Evolutionary conservation across 2,888 invertebrate species (phyloP).

Genomic region (Meteorus colon): DNA sequence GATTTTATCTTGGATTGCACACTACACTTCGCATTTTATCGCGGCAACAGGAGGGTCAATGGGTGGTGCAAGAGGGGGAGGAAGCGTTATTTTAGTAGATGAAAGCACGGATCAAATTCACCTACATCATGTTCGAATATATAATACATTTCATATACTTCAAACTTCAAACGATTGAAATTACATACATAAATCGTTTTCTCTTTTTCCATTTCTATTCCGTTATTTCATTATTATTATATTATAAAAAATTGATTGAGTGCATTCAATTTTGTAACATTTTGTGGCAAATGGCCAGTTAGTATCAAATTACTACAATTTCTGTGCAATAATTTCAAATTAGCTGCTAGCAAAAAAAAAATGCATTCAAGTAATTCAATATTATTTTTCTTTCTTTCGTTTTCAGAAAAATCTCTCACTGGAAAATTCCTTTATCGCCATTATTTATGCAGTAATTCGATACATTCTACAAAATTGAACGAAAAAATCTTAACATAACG

Average conservation of each 20-base stretch:
- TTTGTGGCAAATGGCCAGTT: neutral
- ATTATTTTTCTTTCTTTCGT: neutral
- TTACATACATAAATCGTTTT: neutral
- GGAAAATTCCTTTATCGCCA: neutral
- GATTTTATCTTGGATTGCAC: constrained; percentile 43
- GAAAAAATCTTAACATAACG: neutral
- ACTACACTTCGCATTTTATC: constrained; percentile 30
- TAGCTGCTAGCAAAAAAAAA: constrained; percentile 1
- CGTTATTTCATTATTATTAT: neutral
- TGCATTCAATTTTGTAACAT: constrained; percentile 6
- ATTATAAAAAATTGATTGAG: constrained; percentile 11
- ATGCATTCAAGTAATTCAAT: neutral
- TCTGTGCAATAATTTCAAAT: constrained; percentile 23
- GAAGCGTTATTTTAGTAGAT: constrained; percentile 33
- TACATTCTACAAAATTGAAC: neutral
- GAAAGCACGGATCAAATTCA: constrained; percentile 40
- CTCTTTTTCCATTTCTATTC: neutral
- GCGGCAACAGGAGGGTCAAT: neutral
- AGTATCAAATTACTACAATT: constrained; percentile 18
- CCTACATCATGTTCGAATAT: constrained; percentile 14
- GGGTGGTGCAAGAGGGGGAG: neutral
- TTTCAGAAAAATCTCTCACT: neutral
- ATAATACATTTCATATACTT: constrained; percentile 14
- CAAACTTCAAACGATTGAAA: constrained; percentile 25
- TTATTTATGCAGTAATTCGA: constrained; percentile 3